Conservation (phyloP, 2,113 vertebrate genomes). For the Scomber scombrus region DNA sequence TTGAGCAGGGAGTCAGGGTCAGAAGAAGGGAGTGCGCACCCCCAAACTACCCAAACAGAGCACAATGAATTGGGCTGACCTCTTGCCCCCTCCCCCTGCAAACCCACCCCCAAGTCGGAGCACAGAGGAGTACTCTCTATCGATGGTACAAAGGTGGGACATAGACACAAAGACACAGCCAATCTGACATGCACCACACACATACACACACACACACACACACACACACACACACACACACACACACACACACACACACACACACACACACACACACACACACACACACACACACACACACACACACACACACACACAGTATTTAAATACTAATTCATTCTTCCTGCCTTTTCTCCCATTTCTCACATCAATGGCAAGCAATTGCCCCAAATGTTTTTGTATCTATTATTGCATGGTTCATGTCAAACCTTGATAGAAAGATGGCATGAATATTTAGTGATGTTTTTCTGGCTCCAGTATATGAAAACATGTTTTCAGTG, state of each 20-base stretch:
- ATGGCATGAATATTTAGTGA: conserved; percentile 70
- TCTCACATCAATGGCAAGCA: conserved; percentile 34
- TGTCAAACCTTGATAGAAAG: conserved; percentile 67
- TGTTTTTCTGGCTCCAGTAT: conserved; percentile 55
- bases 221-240: not conserved
- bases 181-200: conserved; percentile 38
- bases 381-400: conserved; percentile 46
- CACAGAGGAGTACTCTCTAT: conserved; percentile 91
- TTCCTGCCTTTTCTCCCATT: conserved; percentile 24
- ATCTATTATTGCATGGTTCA: conserved; percentile 57
- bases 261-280: not conserved
- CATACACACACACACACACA: not conserved
- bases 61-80: conserved; percentile 97
- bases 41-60: conserved; percentile 94
- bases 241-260: conserved; percentile 3
- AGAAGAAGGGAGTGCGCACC: conserved; percentile 93
- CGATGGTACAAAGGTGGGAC: conserved; percentile 92
- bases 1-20: conserved; percentile 94
- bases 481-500: conserved; percentile 49
- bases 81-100: conserved; percentile 94
- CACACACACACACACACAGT: conserved; percentile 2
- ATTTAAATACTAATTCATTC: conserved; percentile 31
- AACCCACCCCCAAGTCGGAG: conserved; percentile 93
- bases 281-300: not conserved
- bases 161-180: conserved; percentile 44